Base-by-base conservation (phyloP, 2,113 vertebrate genomes). In the Rhinoderma darwinii region DNA sequence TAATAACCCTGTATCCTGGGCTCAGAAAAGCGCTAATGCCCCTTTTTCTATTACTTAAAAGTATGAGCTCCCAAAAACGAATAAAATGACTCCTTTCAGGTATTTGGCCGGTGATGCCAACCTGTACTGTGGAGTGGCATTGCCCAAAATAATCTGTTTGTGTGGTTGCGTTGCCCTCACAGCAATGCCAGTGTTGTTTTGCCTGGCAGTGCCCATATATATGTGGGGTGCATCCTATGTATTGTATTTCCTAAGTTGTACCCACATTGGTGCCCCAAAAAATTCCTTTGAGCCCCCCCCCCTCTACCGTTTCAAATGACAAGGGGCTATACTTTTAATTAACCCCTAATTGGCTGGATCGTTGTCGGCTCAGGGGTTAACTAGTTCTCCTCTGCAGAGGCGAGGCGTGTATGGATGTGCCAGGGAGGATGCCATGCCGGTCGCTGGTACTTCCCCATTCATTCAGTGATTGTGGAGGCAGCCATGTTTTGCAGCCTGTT, bases 401-500 rank as follows among this genome's bases (percentile, higher is more conserved):
- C 9, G 72, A 75, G 74, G 7, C 25, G 74, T n/a, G 32, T 18
- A 11, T 2, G 32, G 5, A 43, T 43, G 18, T 63, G 30, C 61
- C 41, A 70, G n/a, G 63, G 39, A 43, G 7, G 15, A 41, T 37
- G 75, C 27, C 75, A 43, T 35, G 27, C 41, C 22, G 77, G 7
- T 1, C 8, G 3, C 76, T 35, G 50, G 30, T 25, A 1, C 18
- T 30, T 18, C 14, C 25, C 25, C 61, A 70, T 63, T 63, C 54
- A 82, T 82, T 79, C 44, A 37, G 32, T 10, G 1, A 39, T 27
- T 4, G 37, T 43, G 79, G 79, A 61, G 44, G 35, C 79, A 4
- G 79, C 79, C 35, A 63, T 63, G 54, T 82, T 82, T 63, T 59
- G 11, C n/a, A n/a, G n/a, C 11, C 43, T 7, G 51, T 5, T 82